Evolutionary conservation across 2,888 invertebrate genomes (phyloP).

Genomic region (Phaonia tiefii): DNA sequence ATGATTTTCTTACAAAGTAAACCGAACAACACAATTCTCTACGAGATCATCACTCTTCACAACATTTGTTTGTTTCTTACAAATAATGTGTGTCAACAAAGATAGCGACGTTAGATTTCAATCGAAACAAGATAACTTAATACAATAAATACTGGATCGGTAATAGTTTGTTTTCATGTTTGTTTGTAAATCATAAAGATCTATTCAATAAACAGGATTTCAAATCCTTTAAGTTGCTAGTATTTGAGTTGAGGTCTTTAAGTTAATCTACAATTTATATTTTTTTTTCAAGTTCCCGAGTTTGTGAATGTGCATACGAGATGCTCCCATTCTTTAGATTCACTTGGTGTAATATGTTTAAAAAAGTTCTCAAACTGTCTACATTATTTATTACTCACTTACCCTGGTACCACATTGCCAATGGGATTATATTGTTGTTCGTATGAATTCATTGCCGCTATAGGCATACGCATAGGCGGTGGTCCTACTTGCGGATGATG

Average conservation of each 20-base stretch:
- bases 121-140: constrained; percentile 20
- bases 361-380: constrained; percentile 59
- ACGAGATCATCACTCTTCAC: constrained; percentile 16
- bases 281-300: background rate
- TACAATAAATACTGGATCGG: constrained; percentile 23
- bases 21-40: constrained; percentile 24
- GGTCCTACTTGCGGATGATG: constrained; percentile 59
- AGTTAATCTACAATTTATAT: too few relatives aligned
- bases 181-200: background rate
- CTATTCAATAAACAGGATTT: background rate
- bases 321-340: constrained; percentile 31
- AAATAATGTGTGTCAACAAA: constrained; percentile 32
- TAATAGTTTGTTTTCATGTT: background rate
- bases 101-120: constrained; percentile 15
- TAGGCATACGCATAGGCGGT: constrained; percentile 59
- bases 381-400: constrained; percentile 64
- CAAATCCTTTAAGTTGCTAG: constrained; percentile 19
- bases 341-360: constrained; percentile 37
- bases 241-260: background rate
- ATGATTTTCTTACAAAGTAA: constrained; percentile 57
- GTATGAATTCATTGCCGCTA: constrained; percentile 60
- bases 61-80: constrained; percentile 35
- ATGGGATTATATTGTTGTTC: constrained; percentile 60
- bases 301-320: too few relatives aligned
- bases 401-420: constrained; percentile 64